phyloP scores from a whole-genome alignment of 1,140 invertebrate genomes.

The Drosophila kurseongensis region DNA sequence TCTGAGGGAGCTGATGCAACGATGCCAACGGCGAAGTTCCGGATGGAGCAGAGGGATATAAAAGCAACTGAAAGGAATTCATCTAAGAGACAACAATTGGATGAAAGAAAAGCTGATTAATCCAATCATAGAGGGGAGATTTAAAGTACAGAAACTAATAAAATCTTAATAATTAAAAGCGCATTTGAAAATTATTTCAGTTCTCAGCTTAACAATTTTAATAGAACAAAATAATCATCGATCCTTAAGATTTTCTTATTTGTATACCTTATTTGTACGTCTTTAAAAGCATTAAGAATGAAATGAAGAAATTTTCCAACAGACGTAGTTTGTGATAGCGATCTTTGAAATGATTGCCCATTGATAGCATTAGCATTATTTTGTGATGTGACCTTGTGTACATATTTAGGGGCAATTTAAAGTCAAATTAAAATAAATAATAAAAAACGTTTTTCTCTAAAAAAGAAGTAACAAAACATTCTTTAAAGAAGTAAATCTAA shows the following conservation, averaged over 20 bases:
- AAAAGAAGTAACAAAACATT: background rate
- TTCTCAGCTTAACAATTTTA: background rate
- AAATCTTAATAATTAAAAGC: background rate
- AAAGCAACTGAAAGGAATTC: background rate
- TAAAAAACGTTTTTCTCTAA: background rate
- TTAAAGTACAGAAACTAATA: background rate
- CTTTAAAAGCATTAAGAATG: too few species aligned
- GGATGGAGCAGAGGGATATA: background rate
- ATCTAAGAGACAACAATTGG: too few species aligned
- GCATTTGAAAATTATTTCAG: background rate
- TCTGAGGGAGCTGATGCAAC: slow-evolving; percentile 9
- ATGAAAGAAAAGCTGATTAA: background rate
- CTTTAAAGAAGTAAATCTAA: background rate
- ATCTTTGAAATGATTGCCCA: too few species aligned
- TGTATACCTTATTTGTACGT: background rate
- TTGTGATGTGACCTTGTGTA: too few species aligned
- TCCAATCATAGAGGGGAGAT: background rate
- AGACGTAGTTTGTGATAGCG: too few species aligned
- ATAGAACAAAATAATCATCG: background rate
- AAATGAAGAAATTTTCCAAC: too few species aligned
- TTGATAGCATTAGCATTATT: background rate
- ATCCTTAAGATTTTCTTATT: background rate
- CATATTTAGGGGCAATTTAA: background rate
- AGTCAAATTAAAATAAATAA: background rate
- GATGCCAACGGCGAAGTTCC: background rate